Conservation (phyloP, 2,888 invertebrate species). For the Philhelius pedissequus region DNA sequence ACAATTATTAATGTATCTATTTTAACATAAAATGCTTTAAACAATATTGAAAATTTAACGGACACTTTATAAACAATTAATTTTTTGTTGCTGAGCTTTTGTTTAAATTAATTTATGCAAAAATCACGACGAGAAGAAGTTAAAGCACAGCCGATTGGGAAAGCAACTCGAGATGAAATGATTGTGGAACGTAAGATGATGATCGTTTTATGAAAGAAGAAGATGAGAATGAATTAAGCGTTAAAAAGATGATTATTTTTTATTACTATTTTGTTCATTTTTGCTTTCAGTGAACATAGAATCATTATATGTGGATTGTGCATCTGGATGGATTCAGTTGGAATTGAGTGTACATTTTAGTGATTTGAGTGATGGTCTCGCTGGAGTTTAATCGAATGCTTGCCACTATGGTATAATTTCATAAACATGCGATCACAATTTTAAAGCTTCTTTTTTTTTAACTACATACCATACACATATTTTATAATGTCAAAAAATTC, state of each 20-base stretch:
- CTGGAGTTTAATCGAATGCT: too few relatives aligned
- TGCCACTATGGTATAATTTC: too few relatives aligned
- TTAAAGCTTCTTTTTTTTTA: too few relatives aligned
- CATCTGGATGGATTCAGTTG: too few relatives aligned
- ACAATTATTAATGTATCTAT: background rate
- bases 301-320: too few relatives aligned
- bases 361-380: too few relatives aligned
- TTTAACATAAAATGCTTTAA: background rate
- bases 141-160: constrained; percentile 23
- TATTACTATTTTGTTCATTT: background rate
- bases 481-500: too few relatives aligned
- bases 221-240: background rate
- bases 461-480: too few relatives aligned
- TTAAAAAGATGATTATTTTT: background rate
- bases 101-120: background rate
- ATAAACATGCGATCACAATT: too few relatives aligned
- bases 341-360: too few relatives aligned
- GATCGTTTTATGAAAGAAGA: constrained; percentile 49
- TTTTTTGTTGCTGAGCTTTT: background rate
- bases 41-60: background rate
- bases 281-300: too few relatives aligned
- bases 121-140: background rate
- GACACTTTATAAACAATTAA: background rate
- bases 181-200: constrained; percentile 33
- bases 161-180: constrained; percentile 47